Evolutionary conservation across 2,113 vertebrate species (phyloP), one percentile per base, ranked within the genome.

Genomic region (Bubo scandiacus): DNA sequence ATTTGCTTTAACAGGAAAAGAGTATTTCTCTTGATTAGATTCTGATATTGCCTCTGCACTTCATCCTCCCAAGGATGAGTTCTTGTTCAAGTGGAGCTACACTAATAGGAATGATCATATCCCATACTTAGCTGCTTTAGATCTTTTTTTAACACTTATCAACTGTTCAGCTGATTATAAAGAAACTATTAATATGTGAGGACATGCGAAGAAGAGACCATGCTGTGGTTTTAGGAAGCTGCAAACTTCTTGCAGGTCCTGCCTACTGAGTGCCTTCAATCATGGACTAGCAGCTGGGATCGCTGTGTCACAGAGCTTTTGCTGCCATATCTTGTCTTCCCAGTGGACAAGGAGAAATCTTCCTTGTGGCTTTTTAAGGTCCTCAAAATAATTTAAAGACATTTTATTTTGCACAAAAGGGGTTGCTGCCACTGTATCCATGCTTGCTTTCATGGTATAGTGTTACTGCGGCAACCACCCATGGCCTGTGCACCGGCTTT

Each of bases 281-380:
- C 3, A 0, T 4, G 49, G 34, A 22, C 5, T 9, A 21, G 68
- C 36, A 59, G 15, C 45, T 67, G 36, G 62, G 38, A 29, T 61
- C 0, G 4, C 22, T 16, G 22, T n/a, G 15, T 4, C 1, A 2
- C 58, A 73, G 40, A 73, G 59, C 16, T 29, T 26, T 40, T 65
- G 27, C 51, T 91, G 67, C n/a, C 2, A 0, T 9, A 1, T 2
- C 34, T 42, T 43, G 3, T 40, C 66, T 67, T 83, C 23, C 49
- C 43, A 8, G 40, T 10, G 9, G 15, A n/a, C 3, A 17, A 68
- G 40, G 16, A 72, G 4, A 40, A 82, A 57, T 34, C 27, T 63
- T 78, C 49, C 25, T 29, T 10, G 38, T 5, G 12, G 19, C 29
- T 89, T 78, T 72, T 72, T 36, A 47, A 81, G 8, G 47, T 15